Evolutionary conservation across 2,888 invertebrate genomes (phyloP).

Genomic region (Elegia similella): DNA sequence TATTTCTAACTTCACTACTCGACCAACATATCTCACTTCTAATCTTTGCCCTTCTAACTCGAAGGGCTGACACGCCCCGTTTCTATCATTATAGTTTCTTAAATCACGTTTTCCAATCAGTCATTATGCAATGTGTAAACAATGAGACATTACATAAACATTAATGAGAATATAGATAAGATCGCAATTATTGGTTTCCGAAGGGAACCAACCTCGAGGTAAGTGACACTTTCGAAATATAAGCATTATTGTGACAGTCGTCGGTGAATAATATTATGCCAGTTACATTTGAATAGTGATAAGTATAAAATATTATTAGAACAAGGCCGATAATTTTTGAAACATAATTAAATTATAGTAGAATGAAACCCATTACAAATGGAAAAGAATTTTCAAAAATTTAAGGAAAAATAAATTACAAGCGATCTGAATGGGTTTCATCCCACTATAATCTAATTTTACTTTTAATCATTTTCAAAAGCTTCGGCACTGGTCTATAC

Average conservation of each 20-base stretch:
- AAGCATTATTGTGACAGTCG: conserved; percentile 7
- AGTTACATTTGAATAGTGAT: background rate
- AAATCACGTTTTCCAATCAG: conserved; percentile 15
- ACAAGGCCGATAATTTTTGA: too few relatives aligned
- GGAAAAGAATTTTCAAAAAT: too few relatives aligned
- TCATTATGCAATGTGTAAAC: conserved; percentile 15
- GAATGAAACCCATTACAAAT: too few relatives aligned
- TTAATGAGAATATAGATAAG: conserved; percentile 17
- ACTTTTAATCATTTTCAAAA: too few relatives aligned
- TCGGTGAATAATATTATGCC: background rate
- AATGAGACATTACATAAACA: conserved; percentile 16
- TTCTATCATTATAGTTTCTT: conserved; percentile 1
- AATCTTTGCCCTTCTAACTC: conserved; percentile 9
- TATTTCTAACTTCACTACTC: too few relatives aligned
- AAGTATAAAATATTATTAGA: background rate
- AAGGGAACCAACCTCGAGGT: conserved; percentile 1
- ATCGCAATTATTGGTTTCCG: conserved; percentile 14
- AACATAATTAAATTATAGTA: too few relatives aligned
- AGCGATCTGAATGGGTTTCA: too few relatives aligned
- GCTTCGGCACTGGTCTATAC: too few relatives aligned
- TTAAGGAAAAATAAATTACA: too few relatives aligned
- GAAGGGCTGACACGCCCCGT: conserved; percentile 9
- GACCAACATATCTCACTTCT: background rate
- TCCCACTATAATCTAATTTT: too few relatives aligned
- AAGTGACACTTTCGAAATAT: conserved; percentile 15